A percentile compares a stretch with the other conserved stretches of the same genome.
Evolutionary conservation across 2,113 vertebrate species (phyloP).

Genomic region (Scalopus aquaticus): DNA sequence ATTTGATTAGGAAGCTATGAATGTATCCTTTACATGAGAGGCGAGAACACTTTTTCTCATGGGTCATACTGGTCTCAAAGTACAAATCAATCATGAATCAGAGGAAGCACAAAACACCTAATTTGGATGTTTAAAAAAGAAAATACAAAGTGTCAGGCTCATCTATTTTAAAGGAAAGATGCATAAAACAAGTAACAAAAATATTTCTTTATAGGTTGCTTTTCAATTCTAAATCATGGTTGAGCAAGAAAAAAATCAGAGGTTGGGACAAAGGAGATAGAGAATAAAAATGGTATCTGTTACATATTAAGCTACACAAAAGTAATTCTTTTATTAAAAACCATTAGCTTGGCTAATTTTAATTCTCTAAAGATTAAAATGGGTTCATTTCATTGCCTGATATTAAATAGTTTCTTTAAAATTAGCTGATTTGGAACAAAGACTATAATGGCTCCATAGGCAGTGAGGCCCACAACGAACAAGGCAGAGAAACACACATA

Average conservation of each 20-base stretch:
- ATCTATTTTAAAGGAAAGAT: not conserved
- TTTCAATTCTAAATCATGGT: conserved; percentile 13
- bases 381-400: not conserved
- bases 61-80: not conserved
- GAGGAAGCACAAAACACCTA: not conserved
- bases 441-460: not conserved
- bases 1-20: not conserved
- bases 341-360: not conserved
- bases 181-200: not conserved
- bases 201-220: not conserved
- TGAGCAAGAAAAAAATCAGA: not conserved
- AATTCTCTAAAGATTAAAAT: conserved; percentile 29
- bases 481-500: not conserved
- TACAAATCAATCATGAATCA: not conserved
- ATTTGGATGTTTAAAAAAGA: conserved; percentile 12
- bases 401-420: conserved; percentile 13
- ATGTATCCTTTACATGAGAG: not conserved
- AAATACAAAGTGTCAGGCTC: not conserved
- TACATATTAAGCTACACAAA: not conserved
- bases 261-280: not conserved
- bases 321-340: not conserved
- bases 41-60: not conserved
- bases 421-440: conserved; percentile 2
- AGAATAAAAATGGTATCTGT: not conserved
- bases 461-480: not conserved